phyloP scores from a whole-genome alignment of 2,888 invertebrate genomes.

The Stegophylla sp. region DNA sequence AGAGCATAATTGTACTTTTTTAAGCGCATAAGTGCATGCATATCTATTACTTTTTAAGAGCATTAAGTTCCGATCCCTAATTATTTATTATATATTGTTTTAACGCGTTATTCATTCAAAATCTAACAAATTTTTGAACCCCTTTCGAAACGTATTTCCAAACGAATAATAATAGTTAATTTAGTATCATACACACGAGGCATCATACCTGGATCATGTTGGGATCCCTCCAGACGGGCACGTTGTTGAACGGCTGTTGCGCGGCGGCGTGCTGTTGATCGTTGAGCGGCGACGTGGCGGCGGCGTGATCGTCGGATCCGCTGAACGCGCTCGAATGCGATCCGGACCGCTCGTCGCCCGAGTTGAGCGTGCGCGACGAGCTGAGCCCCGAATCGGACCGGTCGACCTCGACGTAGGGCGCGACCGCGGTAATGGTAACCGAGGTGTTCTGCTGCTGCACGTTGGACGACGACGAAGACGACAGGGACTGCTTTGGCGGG shows the following conservation, averaged over 20 bases:
- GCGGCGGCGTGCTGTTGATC: constrained; percentile 59
- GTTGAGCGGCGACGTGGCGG: not conserved
- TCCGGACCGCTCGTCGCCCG: constrained; percentile 78
- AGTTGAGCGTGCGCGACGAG: constrained; percentile 73
- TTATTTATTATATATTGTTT: too few relatives aligned
- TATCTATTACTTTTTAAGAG: too few relatives aligned
- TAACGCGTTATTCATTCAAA: too few relatives aligned
- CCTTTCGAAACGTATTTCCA: too few relatives aligned
- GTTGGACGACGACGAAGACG: constrained; percentile 8
- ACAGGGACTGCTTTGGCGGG: constrained; percentile 63
- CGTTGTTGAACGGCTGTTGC: constrained; percentile 60
- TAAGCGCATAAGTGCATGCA: too few relatives aligned
- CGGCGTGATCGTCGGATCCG: constrained; percentile 68
- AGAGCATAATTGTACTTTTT: too few relatives aligned
- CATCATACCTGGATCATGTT: constrained; percentile 66
- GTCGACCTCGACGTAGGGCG: constrained; percentile 64
- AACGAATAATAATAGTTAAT: too few relatives aligned
- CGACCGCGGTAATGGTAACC: constrained; percentile 60
- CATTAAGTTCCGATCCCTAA: too few relatives aligned
- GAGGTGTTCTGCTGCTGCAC: constrained; percentile 23
- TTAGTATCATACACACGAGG: too few relatives aligned
- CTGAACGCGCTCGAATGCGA: constrained; percentile 78
- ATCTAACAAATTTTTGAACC: too few relatives aligned
- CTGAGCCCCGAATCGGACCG: constrained; percentile 75
- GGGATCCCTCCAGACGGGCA: constrained; percentile 70